phyloP scores from a whole-genome alignment of 1,140 invertebrate species.

The Dermatophagoides farinae region DNA sequence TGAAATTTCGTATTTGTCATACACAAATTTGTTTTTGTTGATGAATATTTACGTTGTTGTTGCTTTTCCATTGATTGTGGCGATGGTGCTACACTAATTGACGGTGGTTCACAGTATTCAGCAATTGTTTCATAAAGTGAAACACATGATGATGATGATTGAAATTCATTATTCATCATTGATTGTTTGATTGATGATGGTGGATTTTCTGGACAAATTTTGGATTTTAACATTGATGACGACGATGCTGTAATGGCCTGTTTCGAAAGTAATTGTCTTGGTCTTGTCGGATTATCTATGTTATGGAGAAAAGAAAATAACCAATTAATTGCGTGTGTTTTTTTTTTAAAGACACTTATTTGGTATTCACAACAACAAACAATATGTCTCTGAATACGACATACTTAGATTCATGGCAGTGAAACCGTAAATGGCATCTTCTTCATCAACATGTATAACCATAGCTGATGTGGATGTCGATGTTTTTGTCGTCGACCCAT shows the following conservation, averaged over 20 bases:
- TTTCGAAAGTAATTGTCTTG: not conserved
- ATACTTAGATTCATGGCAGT: not conserved
- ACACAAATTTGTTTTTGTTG: too few species aligned
- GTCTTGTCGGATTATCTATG: too few species aligned
- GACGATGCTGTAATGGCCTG: not conserved
- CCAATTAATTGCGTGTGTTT: too few species aligned
- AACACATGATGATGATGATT: conserved; percentile 2
- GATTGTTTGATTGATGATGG: too few species aligned
- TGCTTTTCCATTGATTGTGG: not conserved
- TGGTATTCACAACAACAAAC: not conserved
- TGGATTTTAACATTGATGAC: not conserved
- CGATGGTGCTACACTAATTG: not conserved
- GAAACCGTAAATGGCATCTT: conserved; percentile 7
- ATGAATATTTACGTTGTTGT: not conserved
- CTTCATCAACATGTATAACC: conserved; percentile 1
- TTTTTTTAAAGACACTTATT: too few species aligned
- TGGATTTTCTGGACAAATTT: too few species aligned
- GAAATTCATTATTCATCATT: not conserved
- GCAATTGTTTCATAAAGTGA: conserved; percentile 4
- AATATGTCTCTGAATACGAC: not conserved
- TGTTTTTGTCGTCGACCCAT: not conserved
- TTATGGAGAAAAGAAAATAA: too few species aligned
- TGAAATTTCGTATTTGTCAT: too few species aligned
- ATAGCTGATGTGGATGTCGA: not conserved
- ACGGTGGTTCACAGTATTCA: not conserved